Evolutionary conservation across 2,888 invertebrate species (phyloP).

Genomic region (Stenichneumon culpator): DNA sequence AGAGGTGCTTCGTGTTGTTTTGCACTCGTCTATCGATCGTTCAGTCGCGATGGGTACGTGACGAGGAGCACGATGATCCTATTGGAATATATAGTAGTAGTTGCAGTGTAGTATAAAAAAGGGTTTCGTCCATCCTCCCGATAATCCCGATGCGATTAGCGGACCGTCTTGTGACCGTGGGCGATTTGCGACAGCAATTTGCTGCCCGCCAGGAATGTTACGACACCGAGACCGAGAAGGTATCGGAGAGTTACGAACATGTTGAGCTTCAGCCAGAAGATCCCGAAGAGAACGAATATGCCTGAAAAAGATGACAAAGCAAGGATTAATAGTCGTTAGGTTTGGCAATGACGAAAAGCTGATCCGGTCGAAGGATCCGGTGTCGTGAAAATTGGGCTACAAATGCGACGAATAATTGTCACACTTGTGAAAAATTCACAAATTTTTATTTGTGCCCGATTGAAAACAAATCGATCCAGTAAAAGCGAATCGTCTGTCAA

Average conservation of each 20-base stretch:
- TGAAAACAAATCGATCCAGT: conserved; percentile 75
- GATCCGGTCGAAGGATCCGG: background rate
- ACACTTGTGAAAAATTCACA: conserved; percentile 82
- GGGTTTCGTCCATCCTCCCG: background rate
- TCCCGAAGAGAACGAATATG: conserved; percentile 94
- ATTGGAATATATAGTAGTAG: conserved; percentile 15
- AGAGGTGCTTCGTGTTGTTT: background rate
- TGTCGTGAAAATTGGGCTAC: conserved; percentile 82
- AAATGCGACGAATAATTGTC: conserved; percentile 75
- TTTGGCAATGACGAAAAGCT: conserved; percentile 26
- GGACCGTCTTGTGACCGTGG: conserved; percentile 81
- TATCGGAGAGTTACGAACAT: conserved; percentile 99
- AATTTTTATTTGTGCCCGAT: conserved; percentile 78
- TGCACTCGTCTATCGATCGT: background rate
- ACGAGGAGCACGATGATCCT: conserved; percentile 1
- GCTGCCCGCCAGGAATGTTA: conserved; percentile 98
- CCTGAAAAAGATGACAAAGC: conserved; percentile 86
- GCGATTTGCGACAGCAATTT: conserved; percentile 94
- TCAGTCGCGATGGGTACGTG: background rate
- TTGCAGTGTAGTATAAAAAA: conserved; percentile 3
- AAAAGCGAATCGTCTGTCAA: conserved; percentile 71
- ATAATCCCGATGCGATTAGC: conserved; percentile 65
- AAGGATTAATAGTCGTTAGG: conserved; percentile 13
- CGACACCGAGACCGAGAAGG: conserved; percentile 92
- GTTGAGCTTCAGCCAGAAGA: conserved; percentile 97